phyloP scores from a whole-genome alignment of 2,888 invertebrate genomes.

The Lasioglossum oenotherae region DNA sequence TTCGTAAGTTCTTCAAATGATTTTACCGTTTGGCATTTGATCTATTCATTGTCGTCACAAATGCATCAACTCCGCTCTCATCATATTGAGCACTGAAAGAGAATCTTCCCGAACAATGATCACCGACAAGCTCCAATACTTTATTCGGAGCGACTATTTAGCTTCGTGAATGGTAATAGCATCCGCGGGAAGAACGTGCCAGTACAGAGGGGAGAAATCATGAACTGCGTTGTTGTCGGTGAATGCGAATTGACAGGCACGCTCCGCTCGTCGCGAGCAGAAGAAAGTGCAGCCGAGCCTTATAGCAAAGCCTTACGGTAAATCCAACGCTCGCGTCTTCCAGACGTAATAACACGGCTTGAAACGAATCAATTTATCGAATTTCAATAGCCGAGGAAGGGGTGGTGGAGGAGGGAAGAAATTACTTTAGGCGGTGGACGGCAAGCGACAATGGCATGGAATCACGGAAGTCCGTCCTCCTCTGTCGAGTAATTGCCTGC shows the following conservation, averaged over 20 bases:
- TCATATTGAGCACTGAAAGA: not conserved
- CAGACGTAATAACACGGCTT: conserved; percentile 51
- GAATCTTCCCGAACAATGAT: not conserved
- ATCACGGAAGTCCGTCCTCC: conserved; percentile 52
- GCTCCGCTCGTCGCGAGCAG: not conserved
- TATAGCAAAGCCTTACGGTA: conserved; percentile 13
- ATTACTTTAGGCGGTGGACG: conserved; percentile 36
- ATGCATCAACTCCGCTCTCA: not conserved
- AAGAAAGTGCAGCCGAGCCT: not conserved
- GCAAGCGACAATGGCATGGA: conserved; percentile 49
- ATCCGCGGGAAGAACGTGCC: not conserved
- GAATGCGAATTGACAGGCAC: not conserved
- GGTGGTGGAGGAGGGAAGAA: conserved; percentile 19
- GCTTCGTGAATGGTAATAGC: not conserved
- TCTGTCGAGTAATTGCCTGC: conserved; percentile 52
- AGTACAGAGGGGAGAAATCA: not conserved
- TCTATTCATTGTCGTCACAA: not conserved
- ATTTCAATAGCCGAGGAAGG: conserved; percentile 57
- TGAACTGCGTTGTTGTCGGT: not conserved
- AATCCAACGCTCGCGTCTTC: conserved; percentile 9
- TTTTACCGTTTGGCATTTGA: not conserved
- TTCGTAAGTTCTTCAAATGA: not conserved
- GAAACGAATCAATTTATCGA: conserved; percentile 67
- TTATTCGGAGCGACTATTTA: not conserved
- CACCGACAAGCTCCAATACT: not conserved